phyloP scores from a whole-genome alignment of 2,888 invertebrate species.

The Nyleta sp. region DNA sequence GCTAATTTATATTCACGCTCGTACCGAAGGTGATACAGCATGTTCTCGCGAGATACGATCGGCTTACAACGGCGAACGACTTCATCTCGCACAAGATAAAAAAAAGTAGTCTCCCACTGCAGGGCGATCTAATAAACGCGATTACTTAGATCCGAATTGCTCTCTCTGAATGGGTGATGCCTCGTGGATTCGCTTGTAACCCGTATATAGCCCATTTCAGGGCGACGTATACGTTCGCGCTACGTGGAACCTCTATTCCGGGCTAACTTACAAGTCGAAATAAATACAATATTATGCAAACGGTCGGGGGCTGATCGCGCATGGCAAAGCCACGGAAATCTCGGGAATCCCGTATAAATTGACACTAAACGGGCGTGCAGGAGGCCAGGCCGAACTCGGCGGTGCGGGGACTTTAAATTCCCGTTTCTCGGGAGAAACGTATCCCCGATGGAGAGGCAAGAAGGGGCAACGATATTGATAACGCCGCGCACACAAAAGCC shows the following conservation, averaged over 20 bases:
- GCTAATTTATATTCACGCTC: conserved; percentile 26
- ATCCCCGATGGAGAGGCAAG: conserved; percentile 28
- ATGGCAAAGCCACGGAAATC: conserved; percentile 81
- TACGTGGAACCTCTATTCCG: conserved; percentile 65
- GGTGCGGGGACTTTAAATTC: conserved; percentile 59
- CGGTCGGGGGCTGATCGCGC: conserved; percentile 80
- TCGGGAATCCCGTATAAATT: conserved; percentile 83
- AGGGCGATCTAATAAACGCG: conserved; percentile 64
- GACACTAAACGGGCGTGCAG: conserved; percentile 80
- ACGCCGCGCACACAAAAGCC: conserved; percentile 71
- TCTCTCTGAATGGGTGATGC: conserved; percentile 72
- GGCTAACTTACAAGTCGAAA: conserved; percentile 80
- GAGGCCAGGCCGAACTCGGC: conserved; percentile 61
- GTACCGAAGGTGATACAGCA: conserved; percentile 30
- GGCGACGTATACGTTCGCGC: conserved; percentile 71
- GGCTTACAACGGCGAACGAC: conserved; percentile 56
- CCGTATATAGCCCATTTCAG: conserved; percentile 76
- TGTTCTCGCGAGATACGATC: conserved; percentile 56
- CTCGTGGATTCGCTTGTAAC: conserved; percentile 75
- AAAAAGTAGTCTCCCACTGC: conserved; percentile 34
- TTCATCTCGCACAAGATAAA: conserved; percentile 44
- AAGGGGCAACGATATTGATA: conserved; percentile 73
- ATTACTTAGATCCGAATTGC: conserved; percentile 76
- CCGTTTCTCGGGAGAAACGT: conserved; percentile 27
- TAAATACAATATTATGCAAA: conserved; percentile 83